Evolutionary conservation across 1,140 invertebrate species (phyloP).

Genomic region (Cotesia vestalis): DNA sequence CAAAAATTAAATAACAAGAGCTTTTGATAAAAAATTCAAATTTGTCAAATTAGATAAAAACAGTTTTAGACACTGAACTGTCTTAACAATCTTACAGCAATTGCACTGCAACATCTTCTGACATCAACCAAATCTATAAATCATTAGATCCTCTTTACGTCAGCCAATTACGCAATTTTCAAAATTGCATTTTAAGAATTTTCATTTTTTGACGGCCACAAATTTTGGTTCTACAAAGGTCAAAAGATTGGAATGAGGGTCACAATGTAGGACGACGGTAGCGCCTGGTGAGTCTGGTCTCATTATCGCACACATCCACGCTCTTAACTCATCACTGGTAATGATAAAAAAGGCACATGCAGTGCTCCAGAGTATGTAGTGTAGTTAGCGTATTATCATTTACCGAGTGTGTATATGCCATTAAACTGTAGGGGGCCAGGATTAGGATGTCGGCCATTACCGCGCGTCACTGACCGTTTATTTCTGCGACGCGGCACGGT

Average conservation of each 20-base stretch:
- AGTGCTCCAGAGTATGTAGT: slow-evolving; percentile 22
- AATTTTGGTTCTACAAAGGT: background rate
- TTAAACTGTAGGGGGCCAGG: slow-evolving; percentile 64
- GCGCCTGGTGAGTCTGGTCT: slow-evolving; percentile 4
- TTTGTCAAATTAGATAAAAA: no score
- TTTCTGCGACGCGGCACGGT: slow-evolving; percentile 57
- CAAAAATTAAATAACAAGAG: no score
- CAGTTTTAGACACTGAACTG: no score
- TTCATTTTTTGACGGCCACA: no score
- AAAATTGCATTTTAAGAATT: no score
- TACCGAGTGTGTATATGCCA: slow-evolving; percentile 53
- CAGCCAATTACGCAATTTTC: no score
- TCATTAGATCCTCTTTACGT: no score
- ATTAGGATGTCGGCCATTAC: slow-evolving; percentile 68
- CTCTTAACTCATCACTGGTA: slow-evolving; percentile 45
- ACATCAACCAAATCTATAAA: no score
- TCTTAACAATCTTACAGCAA: no score
- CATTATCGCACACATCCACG: slow-evolving; percentile 38
- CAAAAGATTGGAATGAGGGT: slow-evolving; percentile 18
- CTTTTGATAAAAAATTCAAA: no score
- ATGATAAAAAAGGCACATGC: slow-evolving; percentile 64
- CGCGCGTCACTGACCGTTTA: slow-evolving; percentile 67
- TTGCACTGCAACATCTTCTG: no score
- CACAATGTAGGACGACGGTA: slow-evolving; percentile 15
- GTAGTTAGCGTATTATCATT: slow-evolving; percentile 56